A percentile compares a stretch with the other conserved stretches of the same genome.
These are phyloP conservation scores for Allygus modestus DNA, from an alignment of 2,888 invertebrate species.

Conservation along the genomic window DNA sequence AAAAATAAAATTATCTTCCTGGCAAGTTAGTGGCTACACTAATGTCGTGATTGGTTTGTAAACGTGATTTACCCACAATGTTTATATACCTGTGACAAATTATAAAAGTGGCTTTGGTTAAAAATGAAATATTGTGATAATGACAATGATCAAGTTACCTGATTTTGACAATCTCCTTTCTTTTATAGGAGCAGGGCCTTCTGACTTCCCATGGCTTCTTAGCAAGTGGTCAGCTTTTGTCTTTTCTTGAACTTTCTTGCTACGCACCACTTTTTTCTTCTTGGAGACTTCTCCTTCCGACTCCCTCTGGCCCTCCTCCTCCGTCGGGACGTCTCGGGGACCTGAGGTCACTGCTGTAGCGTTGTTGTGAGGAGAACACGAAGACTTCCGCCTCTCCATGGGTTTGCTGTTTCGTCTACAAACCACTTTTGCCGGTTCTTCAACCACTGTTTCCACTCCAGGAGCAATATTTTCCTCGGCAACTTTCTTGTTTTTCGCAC, in stretches of 20 bases:
- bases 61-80: too few species aligned
- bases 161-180: slow-evolving; percentile 57
- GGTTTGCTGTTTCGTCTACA: slow-evolving; percentile 51
- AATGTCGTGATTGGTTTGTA: too few species aligned
- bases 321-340: not conserved
- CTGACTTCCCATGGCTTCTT: slow-evolving; percentile 46
- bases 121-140: too few species aligned
- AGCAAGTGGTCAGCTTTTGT: slow-evolving; percentile 56
- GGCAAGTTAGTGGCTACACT: too few species aligned
- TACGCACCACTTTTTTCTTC: slow-evolving; percentile 60
- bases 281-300: slow-evolving; percentile 58
- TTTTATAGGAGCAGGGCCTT: slow-evolving; percentile 38
- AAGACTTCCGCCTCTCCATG: slow-evolving; percentile 58
- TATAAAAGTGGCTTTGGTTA: too few species aligned
- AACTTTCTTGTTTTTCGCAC: slow-evolving; percentile 56
- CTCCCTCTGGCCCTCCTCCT: slow-evolving; percentile 12
- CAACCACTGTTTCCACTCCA: slow-evolving; percentile 25
- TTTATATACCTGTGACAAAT: too few species aligned
- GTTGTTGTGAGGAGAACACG: slow-evolving; percentile 36
- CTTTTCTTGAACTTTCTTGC: slow-evolving; percentile 65
- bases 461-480: slow-evolving; percentile 57
- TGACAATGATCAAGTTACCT: too few species aligned
- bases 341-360: not conserved
- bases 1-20: too few species aligned
- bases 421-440: slow-evolving; percentile 40